Percentiles rank a stretch among this genome's conserved stretches.
phyloP scores from a whole-genome alignment of 2,113 vertebrate genomes.

The human (Homo sapiens) region GRCh38 chr4:72893501-72894000 shows the following conservation, averaged over 20 bases:
- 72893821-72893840: neutral
- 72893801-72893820: neutral
- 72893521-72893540: neutral
- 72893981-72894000: neutral
- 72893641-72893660: neutral
- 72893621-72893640: neutral
- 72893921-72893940: neutral
- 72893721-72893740: neutral
- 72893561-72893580: conserved; percentile 34
- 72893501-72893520: neutral
- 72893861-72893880: neutral
- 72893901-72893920: neutral
- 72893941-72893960: neutral
- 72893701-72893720: neutral
- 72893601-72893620: neutral
- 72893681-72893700: neutral
- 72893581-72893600: conserved; percentile 37
- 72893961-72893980: neutral
- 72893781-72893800: neutral
- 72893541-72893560: neutral
- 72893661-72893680: conserved; percentile 19
- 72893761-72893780: neutral
- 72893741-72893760: neutral
- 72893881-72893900: neutral
- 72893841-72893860: conserved; percentile 5